A percentile compares a stretch with the other conserved stretches of the same genome.
Evolutionary conservation across 2,113 vertebrate genomes (phyloP).

Genomic region (Panurus biarmicus): DNA sequence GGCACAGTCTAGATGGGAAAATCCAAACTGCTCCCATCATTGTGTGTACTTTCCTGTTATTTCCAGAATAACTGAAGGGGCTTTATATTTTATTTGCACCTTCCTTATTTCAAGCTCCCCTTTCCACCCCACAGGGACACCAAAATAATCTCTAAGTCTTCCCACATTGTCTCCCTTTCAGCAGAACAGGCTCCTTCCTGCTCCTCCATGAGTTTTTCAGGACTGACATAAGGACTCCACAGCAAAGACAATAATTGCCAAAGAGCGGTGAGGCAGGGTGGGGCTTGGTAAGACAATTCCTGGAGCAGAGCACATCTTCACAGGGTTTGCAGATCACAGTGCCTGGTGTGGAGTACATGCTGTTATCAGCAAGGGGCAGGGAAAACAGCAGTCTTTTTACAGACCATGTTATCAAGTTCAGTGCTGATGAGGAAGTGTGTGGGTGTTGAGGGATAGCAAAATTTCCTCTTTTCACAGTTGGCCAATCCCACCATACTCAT

Average conservation of each 20-base stretch:
- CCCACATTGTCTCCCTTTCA: background rate
- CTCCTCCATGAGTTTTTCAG: background rate
- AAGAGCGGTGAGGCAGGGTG: background rate
- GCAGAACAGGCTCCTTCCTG: background rate
- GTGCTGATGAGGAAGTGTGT: background rate
- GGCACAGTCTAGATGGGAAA: rapidly evolving
- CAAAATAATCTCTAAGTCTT: background rate
- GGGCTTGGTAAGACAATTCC: background rate
- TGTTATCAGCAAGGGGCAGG: background rate
- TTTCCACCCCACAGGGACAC: background rate
- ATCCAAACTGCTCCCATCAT: background rate
- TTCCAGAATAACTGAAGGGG: background rate
- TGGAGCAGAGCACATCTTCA: background rate
- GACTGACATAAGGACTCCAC: background rate
- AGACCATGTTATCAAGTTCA: background rate
- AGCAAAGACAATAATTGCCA: background rate
- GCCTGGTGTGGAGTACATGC: background rate
- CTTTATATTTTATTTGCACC: background rate
- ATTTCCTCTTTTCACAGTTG: background rate
- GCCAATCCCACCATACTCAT: background rate
- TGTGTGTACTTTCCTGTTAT: background rate
- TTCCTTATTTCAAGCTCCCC: background rate
- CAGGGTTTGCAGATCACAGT: background rate
- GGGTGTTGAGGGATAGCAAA: background rate
- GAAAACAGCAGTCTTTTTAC: background rate